A percentile compares a stretch with the other conserved stretches of the same genome.
Evolutionary conservation across 2,797 vertebrate species (phyloP).

Genomic region (Parauchenoglanis punctatus): DNA sequence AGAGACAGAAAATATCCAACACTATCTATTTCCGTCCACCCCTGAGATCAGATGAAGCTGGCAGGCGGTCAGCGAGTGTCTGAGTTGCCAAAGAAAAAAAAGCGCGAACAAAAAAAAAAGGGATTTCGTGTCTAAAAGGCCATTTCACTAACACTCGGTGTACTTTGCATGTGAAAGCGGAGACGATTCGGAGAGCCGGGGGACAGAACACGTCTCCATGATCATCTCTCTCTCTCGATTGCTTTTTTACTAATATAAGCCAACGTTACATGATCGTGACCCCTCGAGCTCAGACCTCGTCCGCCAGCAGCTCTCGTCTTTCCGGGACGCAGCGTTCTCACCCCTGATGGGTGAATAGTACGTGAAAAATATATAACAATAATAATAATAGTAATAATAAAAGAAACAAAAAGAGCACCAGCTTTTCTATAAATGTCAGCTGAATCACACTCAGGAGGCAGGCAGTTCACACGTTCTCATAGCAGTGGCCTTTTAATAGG

Average conservation of each 20-base stretch:
- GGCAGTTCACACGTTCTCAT: background rate
- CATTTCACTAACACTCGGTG: slow-evolving; percentile 25
- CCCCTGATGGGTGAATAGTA: background rate
- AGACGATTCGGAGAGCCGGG: background rate
- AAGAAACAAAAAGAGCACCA: too few relatives aligned
- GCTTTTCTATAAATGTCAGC: background rate
- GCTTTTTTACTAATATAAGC: background rate
- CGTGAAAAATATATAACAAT: background rate
- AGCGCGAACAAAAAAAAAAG: slow-evolving; percentile 9
- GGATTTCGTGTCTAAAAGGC: slow-evolving; percentile 36
- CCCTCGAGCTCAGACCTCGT: background rate
- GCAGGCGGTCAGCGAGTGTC: slow-evolving; percentile 14
- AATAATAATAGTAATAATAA: background rate
- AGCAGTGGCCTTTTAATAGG: slow-evolving; percentile 5
- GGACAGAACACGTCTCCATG: slow-evolving; percentile 2
- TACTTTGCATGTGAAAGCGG: slow-evolving; percentile 46
- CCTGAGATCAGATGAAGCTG: slow-evolving; percentile 24
- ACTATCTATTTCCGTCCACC: slow-evolving; percentile 4
- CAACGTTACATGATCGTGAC: slow-evolving; percentile 24
- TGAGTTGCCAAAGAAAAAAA: slow-evolving; percentile 1
- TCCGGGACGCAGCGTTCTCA: background rate
- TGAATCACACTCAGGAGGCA: background rate
- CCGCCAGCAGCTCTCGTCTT: background rate
- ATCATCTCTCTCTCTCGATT: background rate
- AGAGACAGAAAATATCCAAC: background rate